A percentile compares a stretch with the other conserved stretches of the same genome.
phyloP scores from a whole-genome alignment of 2,888 invertebrate genomes.

The Heliconius cydno region DNA sequence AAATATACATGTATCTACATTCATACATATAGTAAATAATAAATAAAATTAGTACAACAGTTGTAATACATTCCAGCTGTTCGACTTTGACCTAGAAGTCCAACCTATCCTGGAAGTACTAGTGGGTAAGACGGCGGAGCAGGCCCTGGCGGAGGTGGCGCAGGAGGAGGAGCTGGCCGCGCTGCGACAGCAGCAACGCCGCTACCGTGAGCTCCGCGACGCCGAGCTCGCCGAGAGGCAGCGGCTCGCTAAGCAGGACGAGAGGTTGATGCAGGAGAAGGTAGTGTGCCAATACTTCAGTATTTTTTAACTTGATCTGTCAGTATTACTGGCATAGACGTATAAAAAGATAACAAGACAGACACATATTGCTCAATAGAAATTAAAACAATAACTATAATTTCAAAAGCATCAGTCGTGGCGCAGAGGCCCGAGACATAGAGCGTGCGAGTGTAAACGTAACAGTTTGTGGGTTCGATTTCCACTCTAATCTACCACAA shows the following conservation, averaged over 20 bases:
- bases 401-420: no score
- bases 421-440: no score
- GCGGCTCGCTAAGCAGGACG: slow-evolving; percentile 91
- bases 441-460: no score
- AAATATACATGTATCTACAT: no score
- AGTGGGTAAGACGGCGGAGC: slow-evolving; percentile 94
- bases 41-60: background rate
- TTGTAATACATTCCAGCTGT: slow-evolving; percentile 82
- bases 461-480: no score
- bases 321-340: no score
- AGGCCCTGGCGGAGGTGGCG: slow-evolving; percentile 93
- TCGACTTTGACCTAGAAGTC: slow-evolving; percentile 96
- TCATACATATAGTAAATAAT: background rate
- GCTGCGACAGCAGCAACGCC: slow-evolving; percentile 90
- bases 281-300: slow-evolving; percentile 54
- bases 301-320: no score
- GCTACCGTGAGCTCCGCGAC: slow-evolving; percentile 86
- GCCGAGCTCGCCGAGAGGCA: slow-evolving; percentile 92
- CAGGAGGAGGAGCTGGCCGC: slow-evolving; percentile 96
- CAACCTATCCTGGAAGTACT: slow-evolving; percentile 94
- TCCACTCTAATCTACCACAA: no score
- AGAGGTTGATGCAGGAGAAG: slow-evolving; percentile 87
- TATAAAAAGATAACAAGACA: no score
- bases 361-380: no score
- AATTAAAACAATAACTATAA: no score